Percentiles rank a stretch among this genome's conserved stretches.
Conservation (phyloP, 2,888 invertebrate species). For the Leucoma salicis region DNA sequence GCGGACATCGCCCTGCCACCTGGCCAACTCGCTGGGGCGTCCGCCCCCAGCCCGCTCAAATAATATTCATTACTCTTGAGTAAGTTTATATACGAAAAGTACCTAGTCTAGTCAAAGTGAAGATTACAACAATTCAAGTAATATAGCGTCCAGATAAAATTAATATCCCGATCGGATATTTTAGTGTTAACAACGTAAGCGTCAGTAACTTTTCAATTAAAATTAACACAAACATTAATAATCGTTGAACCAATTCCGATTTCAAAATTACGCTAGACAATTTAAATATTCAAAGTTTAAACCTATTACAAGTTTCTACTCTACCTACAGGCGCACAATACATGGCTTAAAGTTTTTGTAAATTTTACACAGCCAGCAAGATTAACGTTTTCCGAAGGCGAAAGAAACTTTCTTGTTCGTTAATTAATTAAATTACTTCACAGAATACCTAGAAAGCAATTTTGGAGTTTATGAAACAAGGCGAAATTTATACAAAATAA, state of each 20-base stretch:
- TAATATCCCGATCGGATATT: slow-evolving; percentile 29
- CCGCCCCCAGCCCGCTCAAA: no score
- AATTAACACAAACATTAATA: slow-evolving; percentile 36
- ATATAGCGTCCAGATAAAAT: slow-evolving; percentile 25
- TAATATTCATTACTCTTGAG: no score
- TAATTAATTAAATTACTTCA: slow-evolving; percentile 61
- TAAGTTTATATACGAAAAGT: no score
- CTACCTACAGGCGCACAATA: slow-evolving; percentile 49
- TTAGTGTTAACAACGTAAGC: slow-evolving; percentile 21
- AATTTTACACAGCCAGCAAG: slow-evolving; percentile 64
- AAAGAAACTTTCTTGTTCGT: slow-evolving; percentile 46
- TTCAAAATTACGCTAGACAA: slow-evolving; percentile 38
- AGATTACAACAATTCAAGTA: no score
- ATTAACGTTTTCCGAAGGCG: slow-evolving; percentile 51
- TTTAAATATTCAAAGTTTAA: slow-evolving; percentile 63
- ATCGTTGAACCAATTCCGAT: slow-evolving; percentile 30
- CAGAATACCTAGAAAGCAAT: slow-evolving; percentile 33
- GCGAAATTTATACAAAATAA: slow-evolving; percentile 13
- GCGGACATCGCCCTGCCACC: no score
- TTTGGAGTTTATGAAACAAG: slow-evolving; percentile 28
- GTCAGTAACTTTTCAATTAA: slow-evolving; percentile 31
- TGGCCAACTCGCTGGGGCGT: no score
- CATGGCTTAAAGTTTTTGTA: slow-evolving; percentile 69
- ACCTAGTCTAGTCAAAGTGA: no score
- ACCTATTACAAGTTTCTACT: slow-evolving; percentile 66